Evolutionary conservation across 2,113 vertebrate genomes (phyloP).

Genomic region (Chamaea fasciata): DNA sequence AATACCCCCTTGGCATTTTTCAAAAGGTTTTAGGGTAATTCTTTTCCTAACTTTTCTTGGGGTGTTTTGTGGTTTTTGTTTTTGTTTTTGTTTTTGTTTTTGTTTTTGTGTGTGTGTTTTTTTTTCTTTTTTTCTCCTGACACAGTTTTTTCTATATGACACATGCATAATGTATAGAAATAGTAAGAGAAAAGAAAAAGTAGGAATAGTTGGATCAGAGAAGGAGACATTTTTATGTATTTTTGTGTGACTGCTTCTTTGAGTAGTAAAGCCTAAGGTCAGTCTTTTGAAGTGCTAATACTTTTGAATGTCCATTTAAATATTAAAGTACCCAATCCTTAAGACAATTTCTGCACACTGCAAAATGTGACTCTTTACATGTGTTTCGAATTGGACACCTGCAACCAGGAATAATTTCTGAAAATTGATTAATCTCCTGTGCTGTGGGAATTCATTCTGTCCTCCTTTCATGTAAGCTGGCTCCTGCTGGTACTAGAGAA

Average conservation of each 20-base stretch:
- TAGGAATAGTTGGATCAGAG: background rate
- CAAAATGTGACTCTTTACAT: background rate
- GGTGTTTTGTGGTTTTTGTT: too few relatives aligned
- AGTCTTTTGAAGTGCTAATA: background rate
- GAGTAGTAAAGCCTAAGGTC: background rate
- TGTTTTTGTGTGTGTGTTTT: too few relatives aligned
- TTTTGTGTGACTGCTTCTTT: background rate
- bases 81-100: too few relatives aligned
- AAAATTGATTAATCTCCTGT: background rate
- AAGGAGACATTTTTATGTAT: background rate
- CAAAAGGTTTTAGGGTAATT: background rate
- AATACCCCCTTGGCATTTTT: background rate
- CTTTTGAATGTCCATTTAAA: background rate
- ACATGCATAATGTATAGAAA: background rate
- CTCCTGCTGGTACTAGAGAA: background rate
- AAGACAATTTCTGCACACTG: background rate
- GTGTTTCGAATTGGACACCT: background rate
- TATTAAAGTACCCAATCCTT: background rate
- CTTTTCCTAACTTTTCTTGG: background rate
- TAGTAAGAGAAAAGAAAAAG: background rate
- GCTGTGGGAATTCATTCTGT: background rate
- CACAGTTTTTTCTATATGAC: fast-evolving
- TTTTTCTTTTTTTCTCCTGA: too few relatives aligned
- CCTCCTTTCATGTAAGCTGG: background rate
- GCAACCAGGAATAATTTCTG: background rate